Percentiles rank a stretch among this genome's conserved stretches.
Conservation (phyloP, 2,888 invertebrate genomes). For the Cheilosia impressa region DNA sequence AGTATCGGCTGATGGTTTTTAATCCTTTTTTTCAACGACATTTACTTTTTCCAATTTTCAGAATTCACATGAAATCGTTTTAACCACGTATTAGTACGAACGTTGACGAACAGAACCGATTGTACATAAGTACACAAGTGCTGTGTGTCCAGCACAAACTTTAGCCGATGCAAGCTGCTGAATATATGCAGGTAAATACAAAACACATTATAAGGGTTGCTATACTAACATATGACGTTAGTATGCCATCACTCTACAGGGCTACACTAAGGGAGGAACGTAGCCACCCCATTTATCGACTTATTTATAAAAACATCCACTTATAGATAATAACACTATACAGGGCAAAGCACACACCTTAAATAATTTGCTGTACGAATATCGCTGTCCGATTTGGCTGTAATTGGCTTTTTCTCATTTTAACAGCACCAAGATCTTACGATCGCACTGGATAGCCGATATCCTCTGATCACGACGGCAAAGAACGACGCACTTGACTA, state of each 20-base stretch:
- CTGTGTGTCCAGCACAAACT: constrained; percentile 60
- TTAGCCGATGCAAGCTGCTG: constrained; percentile 1
- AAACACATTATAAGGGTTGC: constrained; percentile 39
- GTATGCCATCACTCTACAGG: constrained; percentile 13
- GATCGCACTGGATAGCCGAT: constrained; percentile 10
- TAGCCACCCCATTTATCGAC: constrained; percentile 42
- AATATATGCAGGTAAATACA: constrained; percentile 10
- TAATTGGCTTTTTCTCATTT: constrained; percentile 32
- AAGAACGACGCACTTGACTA: constrained; percentile 12
- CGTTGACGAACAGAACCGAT: constrained; percentile 47
- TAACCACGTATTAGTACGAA: constrained; percentile 39
- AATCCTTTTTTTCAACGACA: not conserved
- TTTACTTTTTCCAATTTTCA: not conserved
- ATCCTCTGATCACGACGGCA: constrained; percentile 34
- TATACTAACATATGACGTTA: constrained; percentile 18
- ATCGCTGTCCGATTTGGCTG: constrained; percentile 18
- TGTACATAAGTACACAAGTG: constrained; percentile 7
- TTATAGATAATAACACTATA: constrained; percentile 31
- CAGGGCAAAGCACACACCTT: constrained; percentile 53
- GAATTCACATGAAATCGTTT: constrained; percentile 20
- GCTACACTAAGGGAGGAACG: constrained; percentile 32
- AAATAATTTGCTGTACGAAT: constrained; percentile 26
- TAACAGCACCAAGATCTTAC: constrained; percentile 32
- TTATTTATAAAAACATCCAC: constrained; percentile 42
- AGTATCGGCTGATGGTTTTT: not conserved